Evolutionary conservation across 2,113 vertebrate species (phyloP).

Genomic region (Phaethornis superciliosus): DNA sequence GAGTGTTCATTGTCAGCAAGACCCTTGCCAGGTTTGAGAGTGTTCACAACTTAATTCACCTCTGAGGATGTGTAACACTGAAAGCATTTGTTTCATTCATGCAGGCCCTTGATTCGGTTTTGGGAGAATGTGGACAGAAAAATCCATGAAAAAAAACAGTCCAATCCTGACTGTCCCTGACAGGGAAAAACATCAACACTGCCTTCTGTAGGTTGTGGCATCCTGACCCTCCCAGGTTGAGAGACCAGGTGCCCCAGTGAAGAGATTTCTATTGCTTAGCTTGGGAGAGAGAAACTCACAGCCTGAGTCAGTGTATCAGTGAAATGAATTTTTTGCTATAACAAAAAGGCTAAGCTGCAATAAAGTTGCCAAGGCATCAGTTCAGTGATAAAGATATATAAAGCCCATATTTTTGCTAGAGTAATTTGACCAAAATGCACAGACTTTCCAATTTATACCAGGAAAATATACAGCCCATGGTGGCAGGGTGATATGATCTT

Average conservation of each 20-base stretch:
- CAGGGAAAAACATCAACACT: background rate
- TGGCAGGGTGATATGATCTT: background rate
- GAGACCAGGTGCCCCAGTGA: background rate
- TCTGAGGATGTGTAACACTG: background rate
- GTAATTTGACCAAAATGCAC: conserved; percentile 1
- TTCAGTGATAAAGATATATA: background rate
- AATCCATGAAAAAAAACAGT: background rate
- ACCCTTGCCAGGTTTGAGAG: background rate
- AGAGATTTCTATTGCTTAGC: background rate
- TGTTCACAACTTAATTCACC: background rate
- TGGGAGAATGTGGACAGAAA: background rate
- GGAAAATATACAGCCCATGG: background rate
- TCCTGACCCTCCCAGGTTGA: background rate
- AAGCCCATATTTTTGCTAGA: conserved; percentile 1
- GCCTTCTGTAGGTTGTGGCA: background rate
- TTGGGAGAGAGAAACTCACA: background rate
- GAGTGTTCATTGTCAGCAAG: background rate
- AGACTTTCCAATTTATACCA: conserved; percentile 7
- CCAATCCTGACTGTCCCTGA: background rate
- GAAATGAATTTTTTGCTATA: conserved; percentile 20
- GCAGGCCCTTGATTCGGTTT: background rate
- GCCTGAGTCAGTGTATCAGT: background rate
- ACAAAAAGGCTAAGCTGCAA: conserved; percentile 50
- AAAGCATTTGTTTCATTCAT: background rate
- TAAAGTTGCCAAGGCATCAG: background rate